Evolutionary conservation across 2,797 vertebrate genomes (phyloP).

Genomic region (Urophycis tenuis): DNA sequence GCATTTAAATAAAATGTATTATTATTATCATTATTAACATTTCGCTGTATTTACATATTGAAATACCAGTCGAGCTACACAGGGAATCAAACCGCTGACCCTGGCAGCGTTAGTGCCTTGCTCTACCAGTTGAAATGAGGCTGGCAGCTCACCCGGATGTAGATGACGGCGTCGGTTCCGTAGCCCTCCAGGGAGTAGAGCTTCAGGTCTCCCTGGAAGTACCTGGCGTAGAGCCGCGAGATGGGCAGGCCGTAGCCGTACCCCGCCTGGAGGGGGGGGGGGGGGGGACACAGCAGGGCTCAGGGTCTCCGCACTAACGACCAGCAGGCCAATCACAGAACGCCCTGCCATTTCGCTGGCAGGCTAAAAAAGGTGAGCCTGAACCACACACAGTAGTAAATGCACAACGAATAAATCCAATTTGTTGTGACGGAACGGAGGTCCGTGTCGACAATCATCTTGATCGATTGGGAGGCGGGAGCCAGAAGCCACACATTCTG

Average conservation of each 20-base stretch:
- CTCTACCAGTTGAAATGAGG: too few relatives aligned
- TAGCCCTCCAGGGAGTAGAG: constrained; percentile 95
- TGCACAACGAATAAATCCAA: not conserved
- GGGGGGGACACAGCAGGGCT: not conserved
- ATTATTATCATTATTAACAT: too few relatives aligned
- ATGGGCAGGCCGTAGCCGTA: constrained; percentile 96
- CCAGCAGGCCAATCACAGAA: not conserved
- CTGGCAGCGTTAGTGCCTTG: not conserved
- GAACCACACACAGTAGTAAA: not conserved
- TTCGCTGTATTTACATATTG: not conserved
- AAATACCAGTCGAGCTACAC: not conserved
- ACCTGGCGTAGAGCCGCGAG: constrained; percentile 92
- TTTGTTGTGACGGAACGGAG: not conserved
- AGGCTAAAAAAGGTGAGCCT: not conserved
- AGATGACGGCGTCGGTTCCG: constrained; percentile 91
- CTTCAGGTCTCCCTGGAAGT: constrained; percentile 97
- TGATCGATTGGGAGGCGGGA: too few relatives aligned
- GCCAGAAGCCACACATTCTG: too few relatives aligned
- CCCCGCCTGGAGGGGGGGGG: constrained; percentile 77
- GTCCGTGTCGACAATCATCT: not conserved
- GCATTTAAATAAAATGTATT: too few relatives aligned
- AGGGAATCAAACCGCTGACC: not conserved
- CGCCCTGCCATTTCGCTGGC: not conserved
- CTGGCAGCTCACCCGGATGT: constrained; percentile 80
- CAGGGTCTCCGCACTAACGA: not conserved